Conservation (phyloP, 2,797 vertebrate genomes). For the Epinephelus awoara region DNA sequence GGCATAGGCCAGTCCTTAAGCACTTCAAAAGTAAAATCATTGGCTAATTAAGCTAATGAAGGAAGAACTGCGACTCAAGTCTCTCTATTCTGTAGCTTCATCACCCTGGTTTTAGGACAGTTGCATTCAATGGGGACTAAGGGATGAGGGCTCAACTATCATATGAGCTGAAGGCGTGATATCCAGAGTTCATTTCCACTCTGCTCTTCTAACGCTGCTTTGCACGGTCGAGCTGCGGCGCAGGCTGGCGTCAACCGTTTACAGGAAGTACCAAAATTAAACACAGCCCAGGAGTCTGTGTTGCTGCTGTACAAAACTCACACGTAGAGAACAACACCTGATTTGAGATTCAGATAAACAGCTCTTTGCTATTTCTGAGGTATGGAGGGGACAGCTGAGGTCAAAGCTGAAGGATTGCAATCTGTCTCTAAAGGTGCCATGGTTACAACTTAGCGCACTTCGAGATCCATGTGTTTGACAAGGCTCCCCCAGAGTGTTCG, state of each 20-base stretch:
- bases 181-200: slow-evolving; percentile 45
- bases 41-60: slow-evolving; percentile 71
- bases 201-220: slow-evolving; percentile 30
- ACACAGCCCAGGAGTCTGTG: slow-evolving; percentile 55
- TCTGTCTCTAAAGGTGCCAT: slow-evolving; percentile 41
- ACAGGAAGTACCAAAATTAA: slow-evolving; percentile 79
- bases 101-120: slow-evolving; percentile 55
- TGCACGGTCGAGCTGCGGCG: slow-evolving; percentile 30
- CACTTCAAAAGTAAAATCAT: slow-evolving; percentile 71
- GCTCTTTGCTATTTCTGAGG: slow-evolving; percentile 57
- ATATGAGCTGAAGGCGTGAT: slow-evolving; percentile 37
- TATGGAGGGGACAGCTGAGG: slow-evolving; percentile 46
- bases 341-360: slow-evolving; percentile 79
- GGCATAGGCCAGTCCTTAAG: slow-evolving; percentile 70
- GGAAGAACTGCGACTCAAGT: slow-evolving; percentile 60
- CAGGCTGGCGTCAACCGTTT: slow-evolving; percentile 54
- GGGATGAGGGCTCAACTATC: background rate
- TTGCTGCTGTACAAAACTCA: slow-evolving; percentile 40
- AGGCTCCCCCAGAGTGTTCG: slow-evolving; percentile 29
- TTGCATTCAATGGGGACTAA: slow-evolving; percentile 29
- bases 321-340: slow-evolving; percentile 51
- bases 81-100: slow-evolving; percentile 47
- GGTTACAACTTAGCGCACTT: slow-evolving; percentile 37
- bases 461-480: slow-evolving; percentile 53
- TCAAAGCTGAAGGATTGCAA: slow-evolving; percentile 48